These are phyloP conservation scores for Crocodylus rhombifer DNA, from an alignment of 2,797 vertebrate genomes.

Conservation along the genomic window DNA sequence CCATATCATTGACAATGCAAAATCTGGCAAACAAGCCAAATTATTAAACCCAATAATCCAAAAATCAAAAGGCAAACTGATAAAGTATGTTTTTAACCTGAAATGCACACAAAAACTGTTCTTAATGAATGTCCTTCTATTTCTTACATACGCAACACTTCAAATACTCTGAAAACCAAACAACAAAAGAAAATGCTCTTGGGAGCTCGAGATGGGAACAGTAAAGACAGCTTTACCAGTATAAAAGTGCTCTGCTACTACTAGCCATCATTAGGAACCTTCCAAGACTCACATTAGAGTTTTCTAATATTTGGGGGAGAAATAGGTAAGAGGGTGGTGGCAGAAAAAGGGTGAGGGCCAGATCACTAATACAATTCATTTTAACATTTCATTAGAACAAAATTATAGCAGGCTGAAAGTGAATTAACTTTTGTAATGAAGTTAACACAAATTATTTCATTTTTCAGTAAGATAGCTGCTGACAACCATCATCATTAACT, in stretches of 20 bases:
- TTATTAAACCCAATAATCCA: neutral
- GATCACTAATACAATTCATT: neutral
- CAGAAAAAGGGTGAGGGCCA: neutral
- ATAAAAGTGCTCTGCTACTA: neutral
- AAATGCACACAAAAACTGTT: neutral
- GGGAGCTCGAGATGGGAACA: neutral
- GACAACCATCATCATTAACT: slow-evolving; percentile 4
- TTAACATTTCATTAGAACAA: neutral
- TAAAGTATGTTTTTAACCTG: neutral
- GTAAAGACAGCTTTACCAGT: neutral
- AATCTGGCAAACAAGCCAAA: neutral
- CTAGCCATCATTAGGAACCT: neutral
- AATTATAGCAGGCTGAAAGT: slow-evolving; percentile 1
- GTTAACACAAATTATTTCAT: neutral
- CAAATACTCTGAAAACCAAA: neutral
- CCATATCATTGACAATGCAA: neutral
- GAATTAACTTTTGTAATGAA: neutral
- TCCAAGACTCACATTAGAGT: neutral
- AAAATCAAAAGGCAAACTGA: neutral
- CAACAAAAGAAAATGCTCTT: neutral
- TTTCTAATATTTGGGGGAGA: too few relatives aligned
- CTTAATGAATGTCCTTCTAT: neutral
- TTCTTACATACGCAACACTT: neutral
- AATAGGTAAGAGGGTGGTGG: neutral
- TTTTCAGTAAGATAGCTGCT: slow-evolving; percentile 20